Conservation (phyloP, 2,113 vertebrate genomes). For the Brachyhypopomus occidentalis region DNA sequence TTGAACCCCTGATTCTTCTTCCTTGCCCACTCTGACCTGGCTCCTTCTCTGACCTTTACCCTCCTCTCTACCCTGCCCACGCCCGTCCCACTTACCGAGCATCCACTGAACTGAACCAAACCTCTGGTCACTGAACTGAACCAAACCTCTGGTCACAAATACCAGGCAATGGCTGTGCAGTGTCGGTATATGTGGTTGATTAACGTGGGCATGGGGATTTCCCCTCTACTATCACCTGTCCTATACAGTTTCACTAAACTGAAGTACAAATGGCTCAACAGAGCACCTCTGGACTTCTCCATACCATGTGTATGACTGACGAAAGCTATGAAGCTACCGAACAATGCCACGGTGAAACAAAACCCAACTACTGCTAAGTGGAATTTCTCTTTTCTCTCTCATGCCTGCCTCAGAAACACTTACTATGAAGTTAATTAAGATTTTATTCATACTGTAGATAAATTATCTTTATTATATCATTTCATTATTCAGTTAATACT, state of each 20-base stretch:
- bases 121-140: constrained; percentile 7
- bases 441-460: too few relatives aligned
- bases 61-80: too few relatives aligned
- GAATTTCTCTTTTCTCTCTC: background rate
- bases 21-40: background rate
- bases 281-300: background rate
- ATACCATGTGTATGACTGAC: too few relatives aligned
- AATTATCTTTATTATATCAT: background rate
- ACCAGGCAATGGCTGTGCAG: too few relatives aligned
- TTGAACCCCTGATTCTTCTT: background rate
- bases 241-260: too few relatives aligned
- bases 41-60: background rate
- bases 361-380: background rate
- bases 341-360: background rate
- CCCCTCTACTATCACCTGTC: too few relatives aligned
- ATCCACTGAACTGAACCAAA: background rate
- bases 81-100: background rate
- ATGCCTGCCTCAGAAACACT: too few relatives aligned
- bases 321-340: too few relatives aligned
- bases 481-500: too few relatives aligned
- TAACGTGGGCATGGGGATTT: background rate
- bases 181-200: background rate
- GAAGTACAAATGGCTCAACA: background rate
- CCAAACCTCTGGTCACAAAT: background rate
- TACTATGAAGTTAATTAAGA: too few relatives aligned